Conservation (phyloP, 2,888 invertebrate genomes). For the Diabrotica balteata region DNA sequence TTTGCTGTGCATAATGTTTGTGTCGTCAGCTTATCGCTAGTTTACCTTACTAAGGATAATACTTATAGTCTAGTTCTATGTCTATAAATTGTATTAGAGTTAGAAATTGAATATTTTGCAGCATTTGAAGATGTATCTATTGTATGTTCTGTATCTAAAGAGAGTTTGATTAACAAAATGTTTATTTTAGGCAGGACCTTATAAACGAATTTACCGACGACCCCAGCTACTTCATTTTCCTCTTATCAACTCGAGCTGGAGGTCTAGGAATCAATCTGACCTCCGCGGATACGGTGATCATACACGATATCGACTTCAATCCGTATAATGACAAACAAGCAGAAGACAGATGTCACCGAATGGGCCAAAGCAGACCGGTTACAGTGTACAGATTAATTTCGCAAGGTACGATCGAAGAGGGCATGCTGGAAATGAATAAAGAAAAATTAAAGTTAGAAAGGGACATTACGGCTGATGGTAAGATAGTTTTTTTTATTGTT, state of each 20-base stretch:
- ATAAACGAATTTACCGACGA: constrained; percentile 89
- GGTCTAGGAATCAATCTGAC: constrained; percentile 96
- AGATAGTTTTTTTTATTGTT: constrained; percentile 24
- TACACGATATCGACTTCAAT: constrained; percentile 98
- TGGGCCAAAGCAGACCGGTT: constrained; percentile 84
- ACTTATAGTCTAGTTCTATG: no score
- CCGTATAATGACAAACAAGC: constrained; percentile 99
- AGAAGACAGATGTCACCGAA: constrained; percentile 85
- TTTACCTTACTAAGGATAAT: no score
- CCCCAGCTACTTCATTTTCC: constrained; percentile 82
- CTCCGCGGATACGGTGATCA: constrained; percentile 92
- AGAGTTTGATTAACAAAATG: no score
- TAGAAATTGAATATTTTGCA: no score
- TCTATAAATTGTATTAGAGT: no score
- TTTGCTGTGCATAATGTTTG: no score
- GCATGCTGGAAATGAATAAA: constrained; percentile 87
- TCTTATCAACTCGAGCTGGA: constrained; percentile 92
- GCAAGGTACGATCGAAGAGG: constrained; percentile 90
- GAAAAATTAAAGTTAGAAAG: constrained; percentile 91
- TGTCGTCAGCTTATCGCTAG: no score
- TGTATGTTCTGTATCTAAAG: not conserved
- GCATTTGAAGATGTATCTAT: not conserved
- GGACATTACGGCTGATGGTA: constrained; percentile 74
- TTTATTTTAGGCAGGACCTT: constrained; percentile 76
- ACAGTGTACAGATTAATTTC: constrained; percentile 85